Conservation (phyloP, 2,113 vertebrate species). For the Aix galericulata region DNA sequence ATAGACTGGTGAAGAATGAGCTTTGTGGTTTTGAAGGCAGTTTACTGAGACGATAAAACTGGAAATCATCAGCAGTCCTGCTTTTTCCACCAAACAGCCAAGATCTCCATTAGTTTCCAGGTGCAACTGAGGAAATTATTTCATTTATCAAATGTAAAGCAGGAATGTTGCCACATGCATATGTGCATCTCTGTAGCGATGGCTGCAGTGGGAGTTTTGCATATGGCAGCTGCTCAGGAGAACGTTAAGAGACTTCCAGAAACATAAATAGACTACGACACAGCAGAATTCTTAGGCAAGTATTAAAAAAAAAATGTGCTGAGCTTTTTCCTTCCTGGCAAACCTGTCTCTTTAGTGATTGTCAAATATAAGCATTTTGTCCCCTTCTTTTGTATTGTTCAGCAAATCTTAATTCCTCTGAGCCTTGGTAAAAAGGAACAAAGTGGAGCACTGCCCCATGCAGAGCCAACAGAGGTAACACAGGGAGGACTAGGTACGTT, state of each 20-base stretch:
- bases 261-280: not conserved
- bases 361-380: not conserved
- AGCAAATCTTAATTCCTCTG: not conserved
- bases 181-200: rapidly evolving
- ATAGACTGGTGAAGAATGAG: not conserved
- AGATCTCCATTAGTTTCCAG: not conserved
- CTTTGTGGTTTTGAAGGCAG: not conserved
- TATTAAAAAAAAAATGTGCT: not conserved
- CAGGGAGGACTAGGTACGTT: not conserved
- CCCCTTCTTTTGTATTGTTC: not conserved
- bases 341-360: not conserved
- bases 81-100: not conserved
- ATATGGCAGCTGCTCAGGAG: not conserved
- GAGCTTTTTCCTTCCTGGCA: not conserved
- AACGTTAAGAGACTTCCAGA: not conserved
- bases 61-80: not conserved
- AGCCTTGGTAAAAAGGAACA: not conserved
- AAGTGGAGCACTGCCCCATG: not conserved
- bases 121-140: not conserved
- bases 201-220: not conserved
- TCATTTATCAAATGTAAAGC: not conserved
- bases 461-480: not conserved
- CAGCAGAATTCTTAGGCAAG: not conserved
- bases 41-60: not conserved
- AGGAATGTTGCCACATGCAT: rapidly evolving